Percentiles rank a stretch among this genome's conserved stretches.
Conservation (phyloP, 1,140 invertebrate genomes). For the Atta cephalotes region DNA sequence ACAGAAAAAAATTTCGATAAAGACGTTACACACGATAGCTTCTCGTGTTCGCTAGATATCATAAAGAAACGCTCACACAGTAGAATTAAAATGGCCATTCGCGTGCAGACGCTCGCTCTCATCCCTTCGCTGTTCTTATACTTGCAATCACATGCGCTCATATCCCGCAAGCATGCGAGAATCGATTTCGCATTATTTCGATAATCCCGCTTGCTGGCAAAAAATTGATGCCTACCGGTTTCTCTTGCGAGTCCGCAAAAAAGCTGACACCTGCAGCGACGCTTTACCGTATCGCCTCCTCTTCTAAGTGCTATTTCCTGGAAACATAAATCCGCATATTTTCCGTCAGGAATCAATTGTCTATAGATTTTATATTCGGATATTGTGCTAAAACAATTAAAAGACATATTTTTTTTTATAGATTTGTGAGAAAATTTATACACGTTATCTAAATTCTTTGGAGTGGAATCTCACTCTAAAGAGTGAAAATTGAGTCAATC, state of each 20-base stretch:
- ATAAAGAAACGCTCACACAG: conserved; percentile 11
- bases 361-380: not conserved
- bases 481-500: no score
- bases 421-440: not conserved
- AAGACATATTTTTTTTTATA: conserved; percentile 8
- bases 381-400: conserved; percentile 4
- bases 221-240: conserved; percentile 46
- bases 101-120: conserved; percentile 30
- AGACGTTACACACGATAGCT: not conserved
- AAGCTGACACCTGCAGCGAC: conserved; percentile 43
- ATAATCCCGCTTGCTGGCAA: conserved; percentile 31
- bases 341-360: conserved; percentile 23
- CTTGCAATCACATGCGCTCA: conserved; percentile 27
- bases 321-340: conserved; percentile 76
- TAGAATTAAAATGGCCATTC: conserved; percentile 28
- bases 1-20: not conserved
- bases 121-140: not conserved
- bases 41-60: not conserved
- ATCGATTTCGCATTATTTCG: conserved; percentile 62
- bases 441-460: no score
- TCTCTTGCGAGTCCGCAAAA: conserved; percentile 37
- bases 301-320: conserved; percentile 64
- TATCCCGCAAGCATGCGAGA: conserved; percentile 33
- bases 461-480: no score
- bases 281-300: conserved; percentile 57